Evolutionary conservation across 1,140 invertebrate species (phyloP).

Genomic region (Neuroterus valhalla): DNA sequence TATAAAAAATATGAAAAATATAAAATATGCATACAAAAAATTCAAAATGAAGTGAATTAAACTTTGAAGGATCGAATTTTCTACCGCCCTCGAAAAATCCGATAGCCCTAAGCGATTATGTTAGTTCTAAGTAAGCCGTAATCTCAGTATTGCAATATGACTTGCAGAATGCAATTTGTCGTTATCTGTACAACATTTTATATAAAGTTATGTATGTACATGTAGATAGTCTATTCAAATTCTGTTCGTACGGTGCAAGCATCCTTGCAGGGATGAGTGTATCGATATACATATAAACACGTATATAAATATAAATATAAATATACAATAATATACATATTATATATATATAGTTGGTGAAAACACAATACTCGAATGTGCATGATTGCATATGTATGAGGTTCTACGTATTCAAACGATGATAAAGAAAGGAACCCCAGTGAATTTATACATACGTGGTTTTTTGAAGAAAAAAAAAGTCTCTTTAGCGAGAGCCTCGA

Average conservation of each 20-base stretch:
- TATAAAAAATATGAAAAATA: neutral
- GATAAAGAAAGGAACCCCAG: conserved; percentile 1
- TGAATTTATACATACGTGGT: conserved; percentile 7
- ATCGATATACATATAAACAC: conserved; percentile 21
- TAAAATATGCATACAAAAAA: neutral
- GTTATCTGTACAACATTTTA: conserved; percentile 30
- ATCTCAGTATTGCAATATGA: conserved; percentile 30
- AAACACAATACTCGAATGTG: conserved; percentile 24
- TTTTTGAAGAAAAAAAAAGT: conserved; percentile 16
- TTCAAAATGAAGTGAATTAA: neutral
- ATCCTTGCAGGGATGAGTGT: neutral
- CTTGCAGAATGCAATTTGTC: conserved; percentile 22
- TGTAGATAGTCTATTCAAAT: conserved; percentile 30
- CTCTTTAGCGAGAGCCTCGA: conserved; percentile 13
- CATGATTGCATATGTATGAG: conserved; percentile 21
- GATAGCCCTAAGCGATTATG: conserved; percentile 9
- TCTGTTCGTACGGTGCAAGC: conserved; percentile 20
- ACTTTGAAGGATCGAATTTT: conserved; percentile 10
- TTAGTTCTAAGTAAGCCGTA: conserved; percentile 14
- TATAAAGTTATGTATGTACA: conserved; percentile 27
- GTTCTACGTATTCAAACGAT: conserved; percentile 8
- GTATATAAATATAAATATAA: conserved; percentile 14
- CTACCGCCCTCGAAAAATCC: neutral
- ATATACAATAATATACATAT: conserved; percentile 29
- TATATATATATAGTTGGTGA: conserved; percentile 19